Conservation (phyloP, 2,888 invertebrate species). For the Hirtodrosophila duncani region DNA sequence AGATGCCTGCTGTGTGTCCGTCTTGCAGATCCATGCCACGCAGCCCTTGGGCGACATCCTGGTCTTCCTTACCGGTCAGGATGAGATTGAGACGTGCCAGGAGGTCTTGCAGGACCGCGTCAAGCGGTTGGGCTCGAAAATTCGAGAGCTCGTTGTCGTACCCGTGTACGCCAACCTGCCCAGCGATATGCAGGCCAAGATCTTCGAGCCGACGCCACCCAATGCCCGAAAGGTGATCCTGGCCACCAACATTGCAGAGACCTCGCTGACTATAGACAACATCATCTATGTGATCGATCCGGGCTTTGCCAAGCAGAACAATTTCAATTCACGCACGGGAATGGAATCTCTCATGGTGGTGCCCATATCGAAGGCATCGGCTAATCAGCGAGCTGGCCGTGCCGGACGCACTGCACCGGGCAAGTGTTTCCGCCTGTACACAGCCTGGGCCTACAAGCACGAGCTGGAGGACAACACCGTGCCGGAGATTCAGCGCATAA, state of each 20-base stretch:
- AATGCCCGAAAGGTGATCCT: conserved; percentile 97
- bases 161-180: conserved; percentile 99
- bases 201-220: conserved; percentile 98
- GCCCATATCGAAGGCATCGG: conserved; percentile 98
- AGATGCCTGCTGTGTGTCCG: conserved; percentile 97
- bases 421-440: conserved; percentile 98
- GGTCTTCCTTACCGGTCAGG: conserved; percentile 96
- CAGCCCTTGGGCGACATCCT: conserved; percentile 97
- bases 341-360: conserved; percentile 99
- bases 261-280: conserved; percentile 98
- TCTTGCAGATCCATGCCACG: conserved; percentile 98
- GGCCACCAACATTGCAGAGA: conserved; percentile 99
- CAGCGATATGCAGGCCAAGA: conserved; percentile 99
- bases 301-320: conserved; percentile 99
- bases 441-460: conserved; percentile 98
- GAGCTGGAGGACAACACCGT: conserved; percentile 98
- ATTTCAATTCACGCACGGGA: conserved; percentile 97
- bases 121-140: conserved; percentile 93
- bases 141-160: conserved; percentile 93
- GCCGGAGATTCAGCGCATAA: conserved; percentile 98
- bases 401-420: conserved; percentile 98
- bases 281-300: conserved; percentile 99
- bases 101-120: conserved; percentile 94
- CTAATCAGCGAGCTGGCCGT: conserved; percentile 97
- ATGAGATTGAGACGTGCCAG: conserved; percentile 93